Conservation (phyloP, 2,888 invertebrate species). For the Dasysyrphus albostriatus region DNA sequence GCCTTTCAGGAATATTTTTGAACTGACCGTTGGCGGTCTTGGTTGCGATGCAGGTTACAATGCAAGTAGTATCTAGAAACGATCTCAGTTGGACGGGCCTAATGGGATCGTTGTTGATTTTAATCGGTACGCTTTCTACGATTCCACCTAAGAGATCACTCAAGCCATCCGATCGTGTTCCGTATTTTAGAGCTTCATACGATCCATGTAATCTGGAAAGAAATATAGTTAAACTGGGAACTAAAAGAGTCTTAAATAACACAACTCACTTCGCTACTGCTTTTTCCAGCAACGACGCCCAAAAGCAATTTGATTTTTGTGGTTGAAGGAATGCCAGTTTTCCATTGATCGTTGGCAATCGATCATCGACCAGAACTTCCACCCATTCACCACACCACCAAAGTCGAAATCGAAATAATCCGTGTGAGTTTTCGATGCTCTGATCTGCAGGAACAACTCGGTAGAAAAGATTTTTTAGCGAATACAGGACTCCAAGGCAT, state of each 20-base stretch:
- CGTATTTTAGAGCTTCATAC: conserved; percentile 96
- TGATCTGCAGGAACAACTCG: conserved; percentile 96
- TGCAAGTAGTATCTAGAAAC: conserved; percentile 92
- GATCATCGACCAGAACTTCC: conserved; percentile 94
- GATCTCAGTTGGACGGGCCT: conserved; percentile 87
- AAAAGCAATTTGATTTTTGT: conserved; percentile 91
- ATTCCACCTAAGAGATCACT: conserved; percentile 96
- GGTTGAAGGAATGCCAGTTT: conserved; percentile 94
- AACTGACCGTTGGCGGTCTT: conserved; percentile 83
- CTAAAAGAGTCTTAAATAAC: not conserved
- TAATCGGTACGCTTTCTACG: conserved; percentile 91
- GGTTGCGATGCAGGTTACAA: conserved; percentile 90
- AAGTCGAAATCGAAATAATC: conserved; percentile 93
- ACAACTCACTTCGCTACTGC: conserved; percentile 94
- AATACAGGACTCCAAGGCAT: conserved; percentile 92
- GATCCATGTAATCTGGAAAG: conserved; percentile 92
- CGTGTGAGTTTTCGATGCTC: conserved; percentile 89
- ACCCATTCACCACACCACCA: conserved; percentile 98
- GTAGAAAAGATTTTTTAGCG: conserved; percentile 94
- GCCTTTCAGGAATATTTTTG: conserved; percentile 86
- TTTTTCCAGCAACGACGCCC: conserved; percentile 95
- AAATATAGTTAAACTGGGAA: not conserved
- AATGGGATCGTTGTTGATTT: conserved; percentile 89
- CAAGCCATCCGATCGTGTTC: conserved; percentile 93
- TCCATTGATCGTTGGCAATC: conserved; percentile 94